Base-by-base conservation (phyloP, 2,888 invertebrate species). In the Nemapogon koenigi region DNA sequence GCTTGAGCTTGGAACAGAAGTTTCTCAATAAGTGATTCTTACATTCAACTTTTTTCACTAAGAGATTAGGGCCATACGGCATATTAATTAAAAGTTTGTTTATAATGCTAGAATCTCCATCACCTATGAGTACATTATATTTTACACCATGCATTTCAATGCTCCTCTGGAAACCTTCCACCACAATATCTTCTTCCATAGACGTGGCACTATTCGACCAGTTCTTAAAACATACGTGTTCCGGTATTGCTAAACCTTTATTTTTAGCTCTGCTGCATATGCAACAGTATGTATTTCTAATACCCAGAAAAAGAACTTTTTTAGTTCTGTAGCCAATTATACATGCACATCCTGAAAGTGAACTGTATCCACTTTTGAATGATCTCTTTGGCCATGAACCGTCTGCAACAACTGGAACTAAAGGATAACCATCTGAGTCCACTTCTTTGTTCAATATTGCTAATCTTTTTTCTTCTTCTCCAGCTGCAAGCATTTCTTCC, bases 101-200 rank as follows among this genome's bases (percentile, higher is more conserved):
- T n/a, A 15, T 38, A 8, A 38, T 17, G 10, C 32, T 25, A 14
- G 16, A 16, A 17, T 38, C 38, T 14, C 33, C 32, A 17, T 38
- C 38, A 17, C 38, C 38, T 16, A 32, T 33, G 2, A 38, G 14
- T 10, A 4, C 16, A 26, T 16, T 25, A 26, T 32, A 38, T 38
- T 38, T 39, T 2, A 33, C 8, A 11, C 27, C 28, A 32, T 32
- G 38, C 38, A 33, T 33, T n/a, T 18, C 38, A 15, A 32, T 11
- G 19, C 33, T 31, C 6, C 22, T 7, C 10, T 22, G 13, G n/a
- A 31, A 31, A 31, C 36, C 40, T 36, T 36, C 31, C 6, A 18
- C 36, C 8, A 41, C 36, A 6, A 19, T 19, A 36, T 39, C 36
- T 19, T 18, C 41, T 41, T 41, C 41, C 38, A 41, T 35, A 14